These are phyloP conservation scores for Parasteatoda lunata DNA, from an alignment of 2,888 invertebrate species.

Conservation along the genomic window DNA sequence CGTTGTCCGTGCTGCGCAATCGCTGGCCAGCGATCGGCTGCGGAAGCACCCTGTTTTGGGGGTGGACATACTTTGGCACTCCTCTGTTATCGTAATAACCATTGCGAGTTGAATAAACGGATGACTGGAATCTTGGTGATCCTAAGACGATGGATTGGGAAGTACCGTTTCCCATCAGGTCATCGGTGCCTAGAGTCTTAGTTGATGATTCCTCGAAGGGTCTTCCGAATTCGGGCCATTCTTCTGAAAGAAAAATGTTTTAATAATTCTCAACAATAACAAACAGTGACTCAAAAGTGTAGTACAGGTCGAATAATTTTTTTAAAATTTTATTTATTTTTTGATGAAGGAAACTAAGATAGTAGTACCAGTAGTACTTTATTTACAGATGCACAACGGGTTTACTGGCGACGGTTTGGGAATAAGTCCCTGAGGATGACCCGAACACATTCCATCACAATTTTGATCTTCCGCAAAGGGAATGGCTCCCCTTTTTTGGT, in stretches of 20 bases:
- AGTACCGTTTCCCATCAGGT: slow-evolving; percentile 60
- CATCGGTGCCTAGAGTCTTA: slow-evolving; percentile 17
- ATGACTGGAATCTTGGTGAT: slow-evolving; percentile 18
- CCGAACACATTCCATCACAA: too few species aligned
- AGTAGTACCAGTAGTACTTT: not conserved
- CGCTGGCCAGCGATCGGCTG: slow-evolving; percentile 47
- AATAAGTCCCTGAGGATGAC: too few species aligned
- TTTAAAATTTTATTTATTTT: not conserved
- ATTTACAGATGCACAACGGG: not conserved
- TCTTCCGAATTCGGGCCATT: slow-evolving; percentile 2
- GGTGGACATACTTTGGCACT: slow-evolving; percentile 52
- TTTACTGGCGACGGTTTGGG: too few species aligned
- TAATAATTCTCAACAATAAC: not conserved
- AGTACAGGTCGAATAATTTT: not conserved
- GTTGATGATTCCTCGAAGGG: slow-evolving; percentile 1
- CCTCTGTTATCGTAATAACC: slow-evolving; percentile 7
- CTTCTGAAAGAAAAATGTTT: slow-evolving; percentile 16
- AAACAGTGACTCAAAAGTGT: not conserved
- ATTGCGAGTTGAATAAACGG: not conserved
- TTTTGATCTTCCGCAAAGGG: too few species aligned
- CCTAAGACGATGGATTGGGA: slow-evolving; percentile 59
- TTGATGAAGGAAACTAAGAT: not conserved
- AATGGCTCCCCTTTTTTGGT: not conserved
- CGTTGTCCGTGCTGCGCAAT: slow-evolving; percentile 61
- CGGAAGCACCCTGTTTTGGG: slow-evolving; percentile 58